Percentiles rank a stretch among this genome's conserved stretches.
These are phyloP conservation scores for Meiosimyza platycephala DNA, from an alignment of 2,888 invertebrate species.

Conservation along the genomic window DNA sequence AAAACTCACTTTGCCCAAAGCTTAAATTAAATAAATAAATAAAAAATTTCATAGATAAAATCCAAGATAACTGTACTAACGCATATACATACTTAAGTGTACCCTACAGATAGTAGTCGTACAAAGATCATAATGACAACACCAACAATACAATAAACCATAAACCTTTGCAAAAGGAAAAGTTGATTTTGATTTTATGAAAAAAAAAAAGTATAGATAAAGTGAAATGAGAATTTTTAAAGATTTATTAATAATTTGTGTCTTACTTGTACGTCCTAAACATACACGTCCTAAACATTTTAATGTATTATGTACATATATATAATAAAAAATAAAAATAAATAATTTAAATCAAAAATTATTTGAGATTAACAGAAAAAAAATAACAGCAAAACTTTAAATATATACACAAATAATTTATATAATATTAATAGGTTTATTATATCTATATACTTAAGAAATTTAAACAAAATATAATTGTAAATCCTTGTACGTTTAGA, in stretches of 20 bases:
- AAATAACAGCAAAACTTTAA: not conserved
- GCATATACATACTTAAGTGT: no score
- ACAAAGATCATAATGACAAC: no score
- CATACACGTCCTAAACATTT: conserved; percentile 26
- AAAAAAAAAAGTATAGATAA: no score
- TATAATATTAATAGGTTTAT: conserved; percentile 20
- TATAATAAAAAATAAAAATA: not conserved
- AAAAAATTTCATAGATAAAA: no score
- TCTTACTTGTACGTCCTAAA: conserved; percentile 28
- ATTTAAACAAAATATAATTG: conserved; percentile 3
- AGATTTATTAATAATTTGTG: conserved; percentile 22
- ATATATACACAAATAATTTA: conserved; percentile 22
- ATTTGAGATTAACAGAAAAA: not conserved
- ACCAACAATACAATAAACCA: no score
- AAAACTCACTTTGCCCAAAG: no score
- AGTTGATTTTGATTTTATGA: no score
- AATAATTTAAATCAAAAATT: not conserved
- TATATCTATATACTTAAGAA: conserved; percentile 1
- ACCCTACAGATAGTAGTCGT: no score
- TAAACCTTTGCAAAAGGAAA: no score
- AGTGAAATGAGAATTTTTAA: no score
- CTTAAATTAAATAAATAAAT: no score
- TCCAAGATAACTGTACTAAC: no score
- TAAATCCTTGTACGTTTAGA: conserved; percentile 24
- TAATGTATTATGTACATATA: conserved; percentile 13